These are phyloP conservation scores for Hybos culiciformis DNA, from an alignment of 2,888 invertebrate genomes.

Conservation along the genomic window DNA sequence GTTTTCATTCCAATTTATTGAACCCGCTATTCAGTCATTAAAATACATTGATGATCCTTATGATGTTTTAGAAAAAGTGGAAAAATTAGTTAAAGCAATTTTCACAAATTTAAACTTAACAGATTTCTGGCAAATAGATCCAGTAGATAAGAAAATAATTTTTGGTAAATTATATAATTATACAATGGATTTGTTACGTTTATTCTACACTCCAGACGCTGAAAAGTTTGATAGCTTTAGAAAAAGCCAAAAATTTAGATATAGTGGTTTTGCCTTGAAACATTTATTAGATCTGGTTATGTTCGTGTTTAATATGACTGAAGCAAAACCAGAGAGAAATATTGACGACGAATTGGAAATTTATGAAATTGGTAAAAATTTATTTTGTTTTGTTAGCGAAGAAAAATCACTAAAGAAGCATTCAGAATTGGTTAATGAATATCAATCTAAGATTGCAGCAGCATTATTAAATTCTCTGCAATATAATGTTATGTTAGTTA, in stretches of 20 bases:
- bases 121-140: conserved; percentile 19
- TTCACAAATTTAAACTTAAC: conserved; percentile 21
- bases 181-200: conserved; percentile 22
- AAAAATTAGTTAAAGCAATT: conserved; percentile 20
- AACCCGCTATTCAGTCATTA: conserved; percentile 20
- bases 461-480: conserved; percentile 24
- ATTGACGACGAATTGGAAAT: conserved; percentile 16
- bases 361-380: conserved; percentile 19
- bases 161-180: conserved; percentile 21
- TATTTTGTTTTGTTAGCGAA: conserved; percentile 6
- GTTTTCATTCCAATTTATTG: conserved; percentile 25
- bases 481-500: conserved; percentile 23
- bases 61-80: conserved; percentile 22
- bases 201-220: conserved; percentile 25
- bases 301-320: conserved; percentile 21
- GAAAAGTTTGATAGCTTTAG: conserved; percentile 22
- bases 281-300: conserved; percentile 21
- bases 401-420: background rate
- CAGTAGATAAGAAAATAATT: conserved; percentile 22
- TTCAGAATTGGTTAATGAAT: conserved; percentile 16
- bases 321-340: conserved; percentile 13
- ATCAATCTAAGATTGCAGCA: conserved; percentile 21
- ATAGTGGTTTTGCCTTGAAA: conserved; percentile 22
- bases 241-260: conserved; percentile 20
- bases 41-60: conserved; percentile 22